These are phyloP conservation scores for Prinia subflava DNA, from an alignment of 2,113 vertebrate genomes.

Conservation along the genomic window DNA sequence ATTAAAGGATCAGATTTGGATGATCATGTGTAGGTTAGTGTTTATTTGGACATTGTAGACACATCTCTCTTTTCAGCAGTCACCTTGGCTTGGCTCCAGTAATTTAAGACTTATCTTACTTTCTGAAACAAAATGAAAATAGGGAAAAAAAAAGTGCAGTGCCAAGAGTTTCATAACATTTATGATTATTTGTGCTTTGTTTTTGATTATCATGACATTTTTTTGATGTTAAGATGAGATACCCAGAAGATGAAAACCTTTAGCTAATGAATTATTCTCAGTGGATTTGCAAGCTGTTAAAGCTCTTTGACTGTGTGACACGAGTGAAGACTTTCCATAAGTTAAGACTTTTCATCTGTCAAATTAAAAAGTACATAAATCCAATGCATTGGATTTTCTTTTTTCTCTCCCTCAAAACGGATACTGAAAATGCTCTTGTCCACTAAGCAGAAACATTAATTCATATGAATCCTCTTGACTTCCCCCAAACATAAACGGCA, in stretches of 20 bases:
- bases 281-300: constrained; percentile 7
- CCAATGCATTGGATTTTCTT: not conserved
- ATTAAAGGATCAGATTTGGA: not conserved
- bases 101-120: not conserved
- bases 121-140: not conserved
- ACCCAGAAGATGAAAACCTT: not conserved
- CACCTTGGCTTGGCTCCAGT: not conserved
- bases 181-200: not conserved
- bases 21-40: not conserved
- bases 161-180: not conserved
- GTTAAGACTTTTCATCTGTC: not conserved
- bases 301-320: not conserved
- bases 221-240: not conserved
- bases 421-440: not conserved
- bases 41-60: not conserved
- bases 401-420: not conserved
- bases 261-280: constrained; percentile 48
- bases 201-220: not conserved
- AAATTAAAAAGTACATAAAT: not conserved
- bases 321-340: not conserved
- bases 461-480: not conserved
- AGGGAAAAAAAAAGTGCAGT: not conserved
- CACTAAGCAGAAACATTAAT: not conserved
- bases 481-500: not conserved
- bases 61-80: not conserved